Conservation (phyloP, 2,888 invertebrate species). For the Lepeophtheirus nordmannii region DNA sequence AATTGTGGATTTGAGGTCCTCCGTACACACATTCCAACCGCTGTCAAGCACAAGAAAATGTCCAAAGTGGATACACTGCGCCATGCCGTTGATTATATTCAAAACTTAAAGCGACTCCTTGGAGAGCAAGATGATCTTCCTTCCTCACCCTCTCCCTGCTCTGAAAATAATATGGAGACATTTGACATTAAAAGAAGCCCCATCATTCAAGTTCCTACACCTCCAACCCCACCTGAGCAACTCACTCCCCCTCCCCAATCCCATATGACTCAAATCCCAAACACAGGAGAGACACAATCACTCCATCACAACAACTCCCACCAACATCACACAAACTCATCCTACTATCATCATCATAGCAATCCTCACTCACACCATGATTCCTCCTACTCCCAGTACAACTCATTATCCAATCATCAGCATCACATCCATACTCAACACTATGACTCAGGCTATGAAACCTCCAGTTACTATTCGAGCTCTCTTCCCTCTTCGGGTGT, state of each 20-base stretch:
- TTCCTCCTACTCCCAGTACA: too few relatives aligned
- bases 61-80: conserved; percentile 52
- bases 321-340: conserved; percentile 30
- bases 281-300: too few relatives aligned
- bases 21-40: conserved; percentile 65
- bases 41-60: conserved; percentile 33
- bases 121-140: conserved; percentile 26
- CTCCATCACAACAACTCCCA: background rate
- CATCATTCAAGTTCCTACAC: too few relatives aligned
- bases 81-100: conserved; percentile 75
- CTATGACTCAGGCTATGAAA: conserved; percentile 26
- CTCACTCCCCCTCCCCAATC: too few relatives aligned
- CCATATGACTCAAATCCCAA: too few relatives aligned
- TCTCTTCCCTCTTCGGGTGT: too few relatives aligned
- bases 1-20: conserved; percentile 79
- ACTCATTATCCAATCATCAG: background rate
- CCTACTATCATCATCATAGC: conserved; percentile 36
- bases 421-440: conserved; percentile 31
- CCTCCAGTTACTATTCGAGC: conserved; percentile 27
- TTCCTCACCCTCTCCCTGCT: conserved; percentile 25
- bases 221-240: too few relatives aligned
- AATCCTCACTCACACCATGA: conserved; percentile 4
- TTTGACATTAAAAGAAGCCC: too few relatives aligned
- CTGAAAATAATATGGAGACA: conserved; percentile 8
- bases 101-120: conserved; percentile 59